A percentile compares a stretch with the other conserved stretches of the same genome.
These are phyloP conservation scores for Mustelus asterias DNA, from an alignment of 2,113 vertebrate genomes.

Conservation along the genomic window DNA sequence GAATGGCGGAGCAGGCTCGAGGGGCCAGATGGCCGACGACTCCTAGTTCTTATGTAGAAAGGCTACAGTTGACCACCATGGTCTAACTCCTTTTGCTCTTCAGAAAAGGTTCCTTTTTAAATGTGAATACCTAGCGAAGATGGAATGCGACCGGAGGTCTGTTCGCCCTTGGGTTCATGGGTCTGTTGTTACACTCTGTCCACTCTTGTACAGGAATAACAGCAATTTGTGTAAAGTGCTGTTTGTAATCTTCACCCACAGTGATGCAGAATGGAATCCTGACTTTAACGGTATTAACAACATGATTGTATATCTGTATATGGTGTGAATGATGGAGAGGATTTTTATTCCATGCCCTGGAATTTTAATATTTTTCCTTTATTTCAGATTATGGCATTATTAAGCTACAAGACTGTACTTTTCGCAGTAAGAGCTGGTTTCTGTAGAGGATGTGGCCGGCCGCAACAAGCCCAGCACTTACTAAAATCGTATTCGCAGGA, in stretches of 20 bases:
- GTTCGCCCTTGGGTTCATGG: neutral
- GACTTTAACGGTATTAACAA: neutral
- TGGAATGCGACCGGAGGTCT: neutral
- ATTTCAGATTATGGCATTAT: slow-evolving; percentile 21
- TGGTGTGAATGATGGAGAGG: neutral
- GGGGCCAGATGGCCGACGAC: no score
- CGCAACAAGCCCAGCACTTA: neutral
- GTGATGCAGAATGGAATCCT: neutral
- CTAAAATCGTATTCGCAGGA: slow-evolving; percentile 34
- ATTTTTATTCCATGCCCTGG: neutral
- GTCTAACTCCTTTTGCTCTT: neutral
- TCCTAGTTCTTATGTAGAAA: no score
- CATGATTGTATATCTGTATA: no score
- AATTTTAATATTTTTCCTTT: neutral
- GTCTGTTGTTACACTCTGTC: neutral
- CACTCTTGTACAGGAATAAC: neutral
- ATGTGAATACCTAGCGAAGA: neutral
- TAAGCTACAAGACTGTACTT: slow-evolving; percentile 39
- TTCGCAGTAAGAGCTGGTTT: slow-evolving; percentile 5
- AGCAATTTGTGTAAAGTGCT: neutral
- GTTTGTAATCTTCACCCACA: neutral
- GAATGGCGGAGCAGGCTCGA: no score
- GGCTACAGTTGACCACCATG: neutral
- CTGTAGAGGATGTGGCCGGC: slow-evolving; percentile 18
- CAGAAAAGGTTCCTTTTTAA: neutral